phyloP scores from a whole-genome alignment of 1,140 invertebrate genomes.

The Pantala flavescens region DNA sequence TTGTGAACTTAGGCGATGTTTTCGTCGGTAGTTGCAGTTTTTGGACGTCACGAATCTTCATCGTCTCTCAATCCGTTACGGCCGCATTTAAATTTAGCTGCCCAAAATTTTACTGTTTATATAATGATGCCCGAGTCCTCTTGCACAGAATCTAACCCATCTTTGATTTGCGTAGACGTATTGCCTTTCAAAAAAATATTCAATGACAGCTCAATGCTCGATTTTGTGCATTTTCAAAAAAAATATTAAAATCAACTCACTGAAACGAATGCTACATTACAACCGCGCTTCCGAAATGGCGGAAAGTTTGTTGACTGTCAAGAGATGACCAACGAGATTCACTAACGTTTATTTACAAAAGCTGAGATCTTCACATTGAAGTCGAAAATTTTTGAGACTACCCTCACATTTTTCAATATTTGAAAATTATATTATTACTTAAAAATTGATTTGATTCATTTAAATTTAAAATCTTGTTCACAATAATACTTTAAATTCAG shows the following conservation, averaged over 20 bases:
- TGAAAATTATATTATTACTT: no score
- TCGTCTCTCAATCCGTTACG: slow-evolving; percentile 14
- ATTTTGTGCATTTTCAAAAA: not conserved
- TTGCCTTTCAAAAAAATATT: slow-evolving; percentile 24
- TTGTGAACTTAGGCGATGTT: slow-evolving; percentile 29
- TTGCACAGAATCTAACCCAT: slow-evolving; percentile 22
- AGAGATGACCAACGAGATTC: not conserved
- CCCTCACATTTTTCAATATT: no score
- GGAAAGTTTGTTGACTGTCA: not conserved
- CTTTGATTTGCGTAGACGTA: slow-evolving; percentile 24
- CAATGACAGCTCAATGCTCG: not conserved
- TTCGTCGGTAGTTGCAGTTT: slow-evolving; percentile 26
- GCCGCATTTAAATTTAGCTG: not conserved
- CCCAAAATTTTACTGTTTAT: slow-evolving; percentile 14
- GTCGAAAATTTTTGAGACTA: no score
- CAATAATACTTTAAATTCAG: no score
- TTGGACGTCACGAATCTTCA: slow-evolving; percentile 24
- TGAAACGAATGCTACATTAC: not conserved
- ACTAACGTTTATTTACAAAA: not conserved
- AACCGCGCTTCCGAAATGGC: no score
- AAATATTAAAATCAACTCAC: not conserved
- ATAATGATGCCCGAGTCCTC: not conserved
- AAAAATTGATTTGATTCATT: no score
- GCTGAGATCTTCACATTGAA: no score
- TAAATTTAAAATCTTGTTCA: no score